Base-by-base conservation (phyloP, 2,797 vertebrate species). In the Euphonia xanthogaster region DNA sequence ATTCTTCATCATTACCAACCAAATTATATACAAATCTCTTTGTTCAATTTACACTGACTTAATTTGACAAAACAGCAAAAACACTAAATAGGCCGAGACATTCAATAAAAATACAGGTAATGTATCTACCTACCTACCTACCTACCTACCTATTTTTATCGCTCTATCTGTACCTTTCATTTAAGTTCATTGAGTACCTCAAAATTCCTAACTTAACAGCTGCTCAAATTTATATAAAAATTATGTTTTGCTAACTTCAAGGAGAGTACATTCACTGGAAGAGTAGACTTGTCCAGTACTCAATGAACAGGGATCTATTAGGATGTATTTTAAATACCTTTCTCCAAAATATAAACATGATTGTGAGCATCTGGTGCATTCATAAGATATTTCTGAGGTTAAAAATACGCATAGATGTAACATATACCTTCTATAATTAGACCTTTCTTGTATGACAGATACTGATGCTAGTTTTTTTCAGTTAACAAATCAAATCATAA, bases 401-500 rank as follows among this genome's bases (percentile, higher is more conserved):
- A n/a, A 44, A 66, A 66, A 71, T 73, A 11, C 33, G 81, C 53
- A 65, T 19, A 88, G 76, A 87, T 40, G 18, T 37, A 76, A 73
- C 11, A 57, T 12, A 55, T 62, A 78, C 62, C 33, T 57, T 60
- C 30, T 61, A 42, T 44, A 83, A 62, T 55, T 20, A 70, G 7
- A 72, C 5, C 1, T 82, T 45, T 87, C 24, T 54, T 62, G 23
- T 74, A 39, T 23, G 28, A 84, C 28, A 93, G 48, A 71, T 33
- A 71, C 31, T 44, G 39, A 14, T 16, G 4, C 3, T 54, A 24
- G 8, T 8, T 86, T 79, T 57, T 66, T 75, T 61, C 12, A 72
- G 14, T 40, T 68, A 79, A 71, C 7, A 88, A 90, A 82, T 81
- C 15, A 71, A 94, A 74, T 42, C 22, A 79, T 71, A 79, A 86